These are phyloP conservation scores for Podiceps cristatus DNA, from an alignment of 2,113 vertebrate species.

Conservation along the genomic window DNA sequence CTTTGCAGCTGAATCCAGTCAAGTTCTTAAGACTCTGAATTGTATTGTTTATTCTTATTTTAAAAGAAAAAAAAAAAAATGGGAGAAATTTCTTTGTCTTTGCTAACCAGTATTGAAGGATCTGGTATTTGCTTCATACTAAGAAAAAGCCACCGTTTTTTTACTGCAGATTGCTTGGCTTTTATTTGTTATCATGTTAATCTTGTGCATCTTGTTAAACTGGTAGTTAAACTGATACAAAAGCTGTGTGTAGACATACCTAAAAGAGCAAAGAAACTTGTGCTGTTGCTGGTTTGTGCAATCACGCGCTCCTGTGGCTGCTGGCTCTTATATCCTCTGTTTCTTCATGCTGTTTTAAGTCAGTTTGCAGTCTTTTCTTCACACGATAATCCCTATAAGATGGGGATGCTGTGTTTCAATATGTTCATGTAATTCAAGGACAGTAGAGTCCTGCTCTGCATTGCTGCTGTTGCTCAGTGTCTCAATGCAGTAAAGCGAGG, in stretches of 20 bases:
- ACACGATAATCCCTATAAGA: accelerated
- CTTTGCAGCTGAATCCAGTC: not conserved
- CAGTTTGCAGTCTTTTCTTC: not conserved
- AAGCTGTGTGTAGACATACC: not conserved
- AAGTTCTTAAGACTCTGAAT: not conserved
- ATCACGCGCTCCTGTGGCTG: accelerated
- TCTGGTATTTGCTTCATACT: not conserved
- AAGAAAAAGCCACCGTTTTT: not conserved
- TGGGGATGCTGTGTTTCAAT: not conserved
- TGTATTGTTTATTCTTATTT: not conserved
- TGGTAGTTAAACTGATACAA: not conserved
- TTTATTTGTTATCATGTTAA: not conserved
- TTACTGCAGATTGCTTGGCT: not conserved
- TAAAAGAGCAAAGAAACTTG: not conserved
- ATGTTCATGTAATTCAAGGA: not conserved
- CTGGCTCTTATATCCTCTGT: not conserved
- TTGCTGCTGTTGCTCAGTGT: not conserved
- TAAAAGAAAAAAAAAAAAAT: not conserved
- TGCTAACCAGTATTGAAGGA: not conserved
- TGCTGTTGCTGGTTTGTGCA: not conserved
- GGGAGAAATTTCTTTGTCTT: not conserved
- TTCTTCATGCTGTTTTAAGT: not conserved
- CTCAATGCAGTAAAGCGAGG: not conserved
- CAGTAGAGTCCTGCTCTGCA: accelerated
- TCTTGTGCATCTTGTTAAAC: not conserved